Percentiles rank a stretch among this genome's conserved stretches.
Conservation (phyloP, 2,888 invertebrate genomes). For the Griposia aprilina region DNA sequence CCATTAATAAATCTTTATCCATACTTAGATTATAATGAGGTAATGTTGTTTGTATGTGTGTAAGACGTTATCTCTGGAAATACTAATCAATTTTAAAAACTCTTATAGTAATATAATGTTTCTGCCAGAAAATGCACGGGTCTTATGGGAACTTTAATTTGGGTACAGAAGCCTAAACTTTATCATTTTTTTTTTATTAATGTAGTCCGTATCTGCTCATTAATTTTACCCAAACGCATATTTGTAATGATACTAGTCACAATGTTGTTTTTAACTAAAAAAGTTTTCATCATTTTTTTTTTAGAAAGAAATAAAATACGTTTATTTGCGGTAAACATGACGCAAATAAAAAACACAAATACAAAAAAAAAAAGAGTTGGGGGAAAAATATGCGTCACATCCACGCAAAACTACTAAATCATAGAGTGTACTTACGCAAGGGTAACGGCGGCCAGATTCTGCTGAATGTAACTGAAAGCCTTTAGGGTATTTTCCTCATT, state of each 20-base stretch:
- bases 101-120: neutral
- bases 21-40: neutral
- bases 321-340: no score
- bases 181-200: neutral
- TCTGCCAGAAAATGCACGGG: neutral
- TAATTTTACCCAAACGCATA: neutral
- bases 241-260: neutral
- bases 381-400: no score
- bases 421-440: constrained; percentile 78
- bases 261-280: neutral
- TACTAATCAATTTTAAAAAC: neutral
- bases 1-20: constrained; percentile 1
- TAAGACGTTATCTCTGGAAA: neutral
- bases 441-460: constrained; percentile 72
- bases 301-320: no score
- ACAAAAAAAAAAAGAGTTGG: no score
- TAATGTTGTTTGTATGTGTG: neutral
- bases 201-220: neutral
- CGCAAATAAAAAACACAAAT: no score
- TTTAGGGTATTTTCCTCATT: constrained; percentile 90
- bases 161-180: neutral
- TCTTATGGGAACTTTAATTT: no score
- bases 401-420: no score
- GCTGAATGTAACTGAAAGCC: constrained; percentile 88
- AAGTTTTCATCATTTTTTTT: neutral